Conservation (phyloP, 2,797 vertebrate species). For the Artibeus jamaicensis region DNA sequence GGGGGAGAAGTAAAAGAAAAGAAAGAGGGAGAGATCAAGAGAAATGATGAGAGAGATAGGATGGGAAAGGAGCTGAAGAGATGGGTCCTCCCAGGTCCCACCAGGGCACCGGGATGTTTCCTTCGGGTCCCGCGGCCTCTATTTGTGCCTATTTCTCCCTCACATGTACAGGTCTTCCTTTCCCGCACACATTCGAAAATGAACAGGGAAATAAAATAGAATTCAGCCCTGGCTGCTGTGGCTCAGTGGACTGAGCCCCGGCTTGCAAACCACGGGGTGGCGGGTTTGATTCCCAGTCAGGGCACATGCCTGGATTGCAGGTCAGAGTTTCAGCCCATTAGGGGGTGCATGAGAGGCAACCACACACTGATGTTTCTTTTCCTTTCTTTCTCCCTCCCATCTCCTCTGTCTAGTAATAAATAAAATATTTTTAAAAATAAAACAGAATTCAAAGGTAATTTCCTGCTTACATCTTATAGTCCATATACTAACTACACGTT, state of each 20-base stretch:
- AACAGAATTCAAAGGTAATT: background rate
- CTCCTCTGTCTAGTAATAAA: too few species aligned
- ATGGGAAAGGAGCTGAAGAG: background rate
- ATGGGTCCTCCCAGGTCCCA: accelerated
- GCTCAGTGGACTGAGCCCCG: too few species aligned
- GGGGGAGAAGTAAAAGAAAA: background rate
- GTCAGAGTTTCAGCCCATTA: too few species aligned
- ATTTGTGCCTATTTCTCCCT: background rate
- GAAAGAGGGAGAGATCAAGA: background rate
- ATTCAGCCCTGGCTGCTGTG: background rate
- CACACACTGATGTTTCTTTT: too few species aligned
- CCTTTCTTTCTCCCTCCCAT: too few species aligned
- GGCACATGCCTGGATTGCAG: too few species aligned
- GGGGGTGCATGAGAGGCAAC: too few species aligned
- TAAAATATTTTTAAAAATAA: background rate
- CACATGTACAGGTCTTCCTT: background rate
- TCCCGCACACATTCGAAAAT: background rate
- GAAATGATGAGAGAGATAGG: background rate
- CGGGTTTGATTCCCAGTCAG: too few species aligned
- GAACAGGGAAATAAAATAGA: background rate
- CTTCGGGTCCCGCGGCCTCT: background rate
- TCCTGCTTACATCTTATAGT: accelerated
- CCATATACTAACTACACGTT: background rate
- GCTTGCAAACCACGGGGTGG: too few species aligned
- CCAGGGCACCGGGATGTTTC: background rate